Base-by-base conservation (phyloP, 2,797 vertebrate species). In the Oreonectes daqikongensis region DNA sequence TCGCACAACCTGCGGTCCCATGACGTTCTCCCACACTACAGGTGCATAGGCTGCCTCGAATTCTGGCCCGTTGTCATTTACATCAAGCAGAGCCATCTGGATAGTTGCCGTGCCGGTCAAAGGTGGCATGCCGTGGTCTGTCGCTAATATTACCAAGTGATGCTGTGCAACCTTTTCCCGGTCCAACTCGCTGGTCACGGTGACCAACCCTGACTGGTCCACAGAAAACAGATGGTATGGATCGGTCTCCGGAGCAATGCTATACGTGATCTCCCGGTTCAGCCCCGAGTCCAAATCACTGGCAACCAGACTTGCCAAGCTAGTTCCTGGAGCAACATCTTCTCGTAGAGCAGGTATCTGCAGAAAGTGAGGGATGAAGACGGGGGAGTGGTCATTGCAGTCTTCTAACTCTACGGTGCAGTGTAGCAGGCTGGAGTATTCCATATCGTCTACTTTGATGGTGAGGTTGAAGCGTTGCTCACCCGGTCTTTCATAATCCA, bases 401-500 rank as follows among this genome's bases (percentile, higher is more conserved):
- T 97, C 95, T 81, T 96, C 93, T 18, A 97, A 92, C 79, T 95
- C 93, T 20, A 97, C 90, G 50, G 94, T 81, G 26, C 95, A 96
- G 71, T 92, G 89, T 9, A 95, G 87, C 30, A 91, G 79, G 74
- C 91, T 95, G 71, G 93, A 95, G 86, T 95, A 96, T 84, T 95
- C 94, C 79, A 91, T 77, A 81, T 97, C 96, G 81, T 95, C 94
- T 72, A 96, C 95, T 86, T 93, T 94, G 35, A 96, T 65, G 0
- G 94, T 95, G 22, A 97, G 92, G 81, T 97, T 97, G 86, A 96
- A 97, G 68, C 85, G 89, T 68, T 94, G 94, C 81, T 97, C 96
- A 12, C 71, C 90, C 50, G 91, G 89, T 15, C 94, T 89, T 83
- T 97, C 96, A 20, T 94, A 97, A 91, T 97, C 95, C 83, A 97